phyloP scores from a whole-genome alignment of 2,113 vertebrate genomes.

The Chlorodrepanis virens region DNA sequence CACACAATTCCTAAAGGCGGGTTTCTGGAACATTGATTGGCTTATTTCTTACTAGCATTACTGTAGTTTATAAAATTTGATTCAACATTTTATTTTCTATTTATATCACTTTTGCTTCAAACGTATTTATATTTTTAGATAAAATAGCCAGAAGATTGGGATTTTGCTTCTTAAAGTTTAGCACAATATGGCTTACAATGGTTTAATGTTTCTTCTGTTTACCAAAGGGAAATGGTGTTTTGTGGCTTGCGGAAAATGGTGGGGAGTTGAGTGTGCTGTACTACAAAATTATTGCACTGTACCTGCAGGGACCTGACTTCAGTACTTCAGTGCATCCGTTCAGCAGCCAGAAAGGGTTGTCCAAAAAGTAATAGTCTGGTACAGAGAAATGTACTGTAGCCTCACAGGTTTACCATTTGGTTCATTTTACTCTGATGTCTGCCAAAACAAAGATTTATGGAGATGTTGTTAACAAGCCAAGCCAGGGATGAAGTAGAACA shows the following conservation, averaged over 20 bases:
- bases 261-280: not conserved
- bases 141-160: not conserved
- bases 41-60: not conserved
- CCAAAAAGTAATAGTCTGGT: not conserved
- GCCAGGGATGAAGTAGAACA: not conserved
- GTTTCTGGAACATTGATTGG: not conserved
- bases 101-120: not conserved
- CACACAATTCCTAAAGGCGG: not conserved
- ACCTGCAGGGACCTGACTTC: not conserved
- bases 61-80: not conserved
- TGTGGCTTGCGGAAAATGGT: not conserved
- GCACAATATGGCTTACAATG: not conserved
- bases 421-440: not conserved
- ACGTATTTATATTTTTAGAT: not conserved
- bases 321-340: not conserved
- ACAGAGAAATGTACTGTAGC: not conserved
- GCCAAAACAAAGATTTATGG: not conserved
- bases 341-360: not conserved
- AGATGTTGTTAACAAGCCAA: not conserved
- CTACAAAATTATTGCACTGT: accelerated
- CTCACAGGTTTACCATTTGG: not conserved
- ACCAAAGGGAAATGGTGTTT: not conserved
- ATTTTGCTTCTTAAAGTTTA: not conserved
- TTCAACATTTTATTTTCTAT: not conserved
- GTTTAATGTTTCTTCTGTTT: not conserved